phyloP scores from a whole-genome alignment of 2,888 invertebrate genomes.

The Zeuzera pyrina region DNA sequence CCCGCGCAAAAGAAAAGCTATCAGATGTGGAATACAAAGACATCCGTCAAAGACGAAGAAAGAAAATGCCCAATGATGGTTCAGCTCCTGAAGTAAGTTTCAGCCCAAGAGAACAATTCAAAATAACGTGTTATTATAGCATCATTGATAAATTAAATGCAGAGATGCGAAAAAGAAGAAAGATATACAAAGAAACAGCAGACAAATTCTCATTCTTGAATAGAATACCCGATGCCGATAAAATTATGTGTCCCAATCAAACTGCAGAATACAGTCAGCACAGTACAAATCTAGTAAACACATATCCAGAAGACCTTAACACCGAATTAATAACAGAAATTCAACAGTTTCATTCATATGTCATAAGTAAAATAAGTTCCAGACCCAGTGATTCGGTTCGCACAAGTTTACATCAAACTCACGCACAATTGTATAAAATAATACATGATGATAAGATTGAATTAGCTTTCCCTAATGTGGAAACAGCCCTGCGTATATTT shows the following conservation, averaged over 20 bases:
- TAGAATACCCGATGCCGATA: too few relatives aligned
- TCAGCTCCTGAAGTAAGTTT: background rate
- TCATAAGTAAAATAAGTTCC: conserved; percentile 5
- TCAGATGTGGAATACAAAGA: background rate
- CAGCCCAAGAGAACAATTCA: background rate
- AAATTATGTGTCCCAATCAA: too few relatives aligned
- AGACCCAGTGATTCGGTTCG: too few relatives aligned
- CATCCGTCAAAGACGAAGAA: background rate
- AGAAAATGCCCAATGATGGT: background rate
- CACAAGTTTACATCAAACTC: conserved; percentile 6
- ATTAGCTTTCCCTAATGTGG: conserved; percentile 8
- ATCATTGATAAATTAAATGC: conserved; percentile 6
- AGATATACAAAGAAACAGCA: conserved; percentile 10
- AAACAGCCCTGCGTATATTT: conserved; percentile 6
- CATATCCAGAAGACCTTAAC: conserved; percentile 5
- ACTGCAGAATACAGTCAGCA: too few relatives aligned
- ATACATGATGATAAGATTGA: conserved; percentile 8
- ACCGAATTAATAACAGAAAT: too few relatives aligned
- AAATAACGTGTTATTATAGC: background rate
- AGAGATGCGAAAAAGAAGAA: conserved; percentile 9
- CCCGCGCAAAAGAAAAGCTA: background rate
- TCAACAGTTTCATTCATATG: conserved; percentile 7
- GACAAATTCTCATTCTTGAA: conserved; percentile 1
- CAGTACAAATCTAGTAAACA: background rate
- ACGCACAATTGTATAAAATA: conserved; percentile 7